Percentiles rank a stretch among this genome's conserved stretches.
These are phyloP conservation scores for Enteromius viviparus DNA, from an alignment of 2,797 vertebrate genomes.

Conservation along the genomic window DNA sequence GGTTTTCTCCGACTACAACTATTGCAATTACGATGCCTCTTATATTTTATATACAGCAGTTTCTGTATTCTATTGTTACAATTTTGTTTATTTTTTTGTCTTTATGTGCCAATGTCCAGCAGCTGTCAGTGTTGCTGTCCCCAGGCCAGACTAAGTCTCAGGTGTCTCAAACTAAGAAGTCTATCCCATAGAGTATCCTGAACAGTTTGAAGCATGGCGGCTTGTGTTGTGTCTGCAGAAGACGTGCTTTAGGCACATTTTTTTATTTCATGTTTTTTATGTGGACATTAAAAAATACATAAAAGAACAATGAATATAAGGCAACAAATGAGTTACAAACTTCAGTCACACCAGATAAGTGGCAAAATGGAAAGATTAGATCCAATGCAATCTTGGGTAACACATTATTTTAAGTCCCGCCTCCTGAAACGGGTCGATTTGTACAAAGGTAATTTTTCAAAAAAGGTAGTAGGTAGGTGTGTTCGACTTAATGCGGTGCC, in stretches of 20 bases:
- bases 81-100: background rate
- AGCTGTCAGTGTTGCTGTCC: conserved; percentile 15
- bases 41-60: background rate
- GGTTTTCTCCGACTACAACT: background rate
- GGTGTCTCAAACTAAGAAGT: background rate
- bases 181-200: background rate
- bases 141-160: background rate
- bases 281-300: background rate
- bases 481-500: too few relatives aligned
- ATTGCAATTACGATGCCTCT: background rate
- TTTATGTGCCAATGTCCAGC: background rate
- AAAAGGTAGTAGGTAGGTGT: too few relatives aligned
- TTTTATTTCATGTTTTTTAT: background rate
- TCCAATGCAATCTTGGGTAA: background rate
- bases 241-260: background rate
- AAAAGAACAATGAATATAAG: background rate
- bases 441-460: too few relatives aligned
- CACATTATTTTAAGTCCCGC: too few relatives aligned
- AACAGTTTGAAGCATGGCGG: background rate
- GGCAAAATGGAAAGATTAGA: background rate
- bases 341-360: background rate
- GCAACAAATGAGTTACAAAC: background rate
- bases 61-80: background rate
- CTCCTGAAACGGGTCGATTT: too few relatives aligned
- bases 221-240: background rate